Percentiles rank a stretch among this genome's conserved stretches.
Conservation (phyloP, 2,797 vertebrate genomes). For the Spatula clypeata region DNA sequence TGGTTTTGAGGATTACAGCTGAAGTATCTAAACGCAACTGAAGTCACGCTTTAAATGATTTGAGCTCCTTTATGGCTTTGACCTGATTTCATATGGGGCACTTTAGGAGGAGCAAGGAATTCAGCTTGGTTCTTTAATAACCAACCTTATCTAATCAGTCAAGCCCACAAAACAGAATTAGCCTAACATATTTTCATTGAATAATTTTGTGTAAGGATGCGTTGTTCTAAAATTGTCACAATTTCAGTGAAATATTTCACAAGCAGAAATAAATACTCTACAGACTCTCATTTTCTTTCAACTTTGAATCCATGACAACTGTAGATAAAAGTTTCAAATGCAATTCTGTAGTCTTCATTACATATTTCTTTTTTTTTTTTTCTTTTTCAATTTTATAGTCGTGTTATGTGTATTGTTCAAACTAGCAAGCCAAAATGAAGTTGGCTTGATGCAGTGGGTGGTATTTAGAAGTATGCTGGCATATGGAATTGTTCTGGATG, state of each 20-base stretch:
- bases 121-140: neutral
- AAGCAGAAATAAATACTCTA: neutral
- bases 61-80: neutral
- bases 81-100: neutral
- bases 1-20: neutral
- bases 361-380: accelerated
- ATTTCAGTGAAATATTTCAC: neutral
- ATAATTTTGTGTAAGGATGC: neutral
- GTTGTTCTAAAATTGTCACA: neutral
- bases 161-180: neutral
- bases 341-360: neutral
- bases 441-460: neutral
- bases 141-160: neutral
- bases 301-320: neutral
- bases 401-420: neutral
- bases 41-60: neutral
- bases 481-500: neutral
- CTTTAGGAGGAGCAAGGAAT: neutral
- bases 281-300: neutral
- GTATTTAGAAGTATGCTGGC: neutral
- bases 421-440: neutral
- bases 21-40: neutral
- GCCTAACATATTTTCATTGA: neutral
- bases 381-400: neutral
- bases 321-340: neutral